Conservation (phyloP, 2,113 vertebrate species). For the Megaleporinus macrocephalus region DNA sequence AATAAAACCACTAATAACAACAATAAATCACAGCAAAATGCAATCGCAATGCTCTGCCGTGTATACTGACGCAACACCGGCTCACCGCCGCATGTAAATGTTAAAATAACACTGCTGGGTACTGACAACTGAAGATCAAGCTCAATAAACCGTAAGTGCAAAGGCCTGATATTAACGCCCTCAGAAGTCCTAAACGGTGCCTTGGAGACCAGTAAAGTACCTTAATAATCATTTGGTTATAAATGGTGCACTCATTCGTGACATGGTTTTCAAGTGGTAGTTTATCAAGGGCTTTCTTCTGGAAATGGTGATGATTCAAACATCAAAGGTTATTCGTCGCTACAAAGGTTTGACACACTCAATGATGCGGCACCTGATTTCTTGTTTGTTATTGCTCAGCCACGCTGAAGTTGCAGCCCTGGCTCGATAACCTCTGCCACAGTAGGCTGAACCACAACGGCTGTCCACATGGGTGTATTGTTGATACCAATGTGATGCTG, state of each 20-base stretch:
- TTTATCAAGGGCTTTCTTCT: neutral
- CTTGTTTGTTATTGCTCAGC: neutral
- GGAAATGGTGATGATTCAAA: conserved; percentile 18
- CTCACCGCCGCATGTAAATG: neutral
- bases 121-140: conserved; percentile 12
- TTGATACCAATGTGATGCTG: neutral
- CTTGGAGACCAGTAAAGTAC: neutral
- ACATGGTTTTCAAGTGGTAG: neutral
- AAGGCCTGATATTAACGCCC: neutral
- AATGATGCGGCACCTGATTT: conserved; percentile 32
- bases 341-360: conserved; percentile 1
- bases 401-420: too few species aligned
- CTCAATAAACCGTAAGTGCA: neutral
- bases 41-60: too few species aligned
- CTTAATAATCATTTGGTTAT: neutral
- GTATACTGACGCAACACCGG: neutral
- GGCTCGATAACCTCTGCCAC: neutral
- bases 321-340: neutral
- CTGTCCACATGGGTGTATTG: neutral
- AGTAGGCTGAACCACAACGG: neutral
- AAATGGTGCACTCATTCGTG: conserved; percentile 1
- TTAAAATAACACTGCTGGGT: conserved; percentile 9
- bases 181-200: neutral
- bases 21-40: neutral
- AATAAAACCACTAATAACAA: too few species aligned